These are phyloP conservation scores for Glareola pratincola DNA, from an alignment of 2,113 vertebrate species.

Conservation along the genomic window DNA sequence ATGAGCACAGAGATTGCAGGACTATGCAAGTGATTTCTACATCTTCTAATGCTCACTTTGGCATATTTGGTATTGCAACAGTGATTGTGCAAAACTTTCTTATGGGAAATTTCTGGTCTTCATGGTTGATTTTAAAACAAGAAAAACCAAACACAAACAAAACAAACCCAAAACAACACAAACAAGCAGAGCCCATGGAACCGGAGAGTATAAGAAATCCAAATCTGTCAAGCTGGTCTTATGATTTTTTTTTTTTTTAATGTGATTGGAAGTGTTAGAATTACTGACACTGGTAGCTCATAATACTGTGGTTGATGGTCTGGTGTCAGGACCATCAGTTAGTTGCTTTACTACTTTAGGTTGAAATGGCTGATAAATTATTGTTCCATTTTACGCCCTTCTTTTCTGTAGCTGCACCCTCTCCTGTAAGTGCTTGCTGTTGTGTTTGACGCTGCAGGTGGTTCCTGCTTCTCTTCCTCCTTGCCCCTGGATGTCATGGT, in stretches of 20 bases:
- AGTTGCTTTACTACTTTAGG: neutral
- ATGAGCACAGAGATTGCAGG: neutral
- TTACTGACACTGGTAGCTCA: neutral
- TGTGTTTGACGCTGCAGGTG: neutral
- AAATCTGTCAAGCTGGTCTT: neutral
- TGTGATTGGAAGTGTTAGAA: neutral
- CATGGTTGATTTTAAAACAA: neutral
- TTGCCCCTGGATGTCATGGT: neutral
- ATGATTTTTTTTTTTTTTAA: neutral
- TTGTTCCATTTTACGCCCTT: neutral
- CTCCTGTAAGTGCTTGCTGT: neutral
- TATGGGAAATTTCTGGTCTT: neutral
- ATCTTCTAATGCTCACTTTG: neutral
- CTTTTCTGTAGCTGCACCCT: neutral
- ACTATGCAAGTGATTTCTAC: neutral
- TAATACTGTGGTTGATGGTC: neutral
- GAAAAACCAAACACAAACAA: neutral
- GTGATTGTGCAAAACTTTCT: neutral
- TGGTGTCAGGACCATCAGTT: rapidly evolving
- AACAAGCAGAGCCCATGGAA: neutral
- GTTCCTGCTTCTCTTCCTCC: neutral
- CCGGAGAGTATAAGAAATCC: neutral
- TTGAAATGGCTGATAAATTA: neutral
- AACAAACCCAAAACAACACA: neutral
- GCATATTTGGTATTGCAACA: neutral